Conservation (phyloP, 2,888 invertebrate genomes). For the Lordiphosa andalusiaca region DNA sequence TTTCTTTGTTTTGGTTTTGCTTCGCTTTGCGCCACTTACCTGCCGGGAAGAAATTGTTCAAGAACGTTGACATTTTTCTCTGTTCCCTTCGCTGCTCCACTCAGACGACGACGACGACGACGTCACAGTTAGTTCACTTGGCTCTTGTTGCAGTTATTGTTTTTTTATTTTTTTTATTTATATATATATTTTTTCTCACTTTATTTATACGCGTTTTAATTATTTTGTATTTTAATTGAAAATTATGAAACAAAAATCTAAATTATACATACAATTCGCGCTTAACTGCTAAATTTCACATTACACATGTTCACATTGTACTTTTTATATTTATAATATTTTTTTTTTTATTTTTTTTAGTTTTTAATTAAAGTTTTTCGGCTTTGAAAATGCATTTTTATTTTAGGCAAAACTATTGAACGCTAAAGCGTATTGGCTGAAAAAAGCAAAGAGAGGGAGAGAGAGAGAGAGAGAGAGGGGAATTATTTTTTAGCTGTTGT, state of each 20-base stretch:
- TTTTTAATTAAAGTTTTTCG: conserved; percentile 29
- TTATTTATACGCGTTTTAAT: conserved; percentile 8
- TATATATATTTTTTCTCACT: background rate
- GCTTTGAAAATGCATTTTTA: conserved; percentile 49
- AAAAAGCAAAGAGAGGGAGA: conserved; percentile 25
- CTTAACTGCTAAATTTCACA: conserved; percentile 66
- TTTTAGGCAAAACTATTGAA: conserved; percentile 21
- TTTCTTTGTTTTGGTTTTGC: conserved; percentile 25
- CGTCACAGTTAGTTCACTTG: conserved; percentile 9
- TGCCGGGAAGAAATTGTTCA: conserved; percentile 81
- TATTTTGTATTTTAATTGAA: conserved; percentile 18
- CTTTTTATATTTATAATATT: conserved; percentile 16
- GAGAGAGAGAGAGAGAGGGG: conserved; percentile 16
- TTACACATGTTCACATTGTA: conserved; percentile 65
- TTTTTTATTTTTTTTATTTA: conserved; percentile 3
- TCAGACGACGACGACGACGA: conserved; percentile 4
- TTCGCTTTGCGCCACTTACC: conserved; percentile 72
- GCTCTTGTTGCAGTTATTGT: conserved; percentile 20
- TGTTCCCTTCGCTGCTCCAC: conserved; percentile 19
- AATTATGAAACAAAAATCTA: conserved; percentile 58
- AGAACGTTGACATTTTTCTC: conserved; percentile 80
- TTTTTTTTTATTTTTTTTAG: conserved; percentile 7
- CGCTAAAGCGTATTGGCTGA: conserved; percentile 50
- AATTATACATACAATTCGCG: conserved; percentile 68
- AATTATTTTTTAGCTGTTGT: conserved; percentile 21